phyloP scores from a whole-genome alignment of 2,113 vertebrate species.

The Microcebus murinus region DNA sequence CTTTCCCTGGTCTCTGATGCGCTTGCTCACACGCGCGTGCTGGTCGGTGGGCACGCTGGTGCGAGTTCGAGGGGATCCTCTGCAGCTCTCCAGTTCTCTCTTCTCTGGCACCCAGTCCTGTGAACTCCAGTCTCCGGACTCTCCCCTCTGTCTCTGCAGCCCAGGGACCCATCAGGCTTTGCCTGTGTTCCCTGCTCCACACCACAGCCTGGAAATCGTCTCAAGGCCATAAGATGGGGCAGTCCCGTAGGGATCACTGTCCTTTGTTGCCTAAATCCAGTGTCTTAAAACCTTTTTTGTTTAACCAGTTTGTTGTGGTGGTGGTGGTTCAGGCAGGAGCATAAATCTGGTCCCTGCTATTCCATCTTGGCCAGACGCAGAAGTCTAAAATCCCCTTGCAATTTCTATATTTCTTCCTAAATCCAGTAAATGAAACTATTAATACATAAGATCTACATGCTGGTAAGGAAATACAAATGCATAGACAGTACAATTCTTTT shows the following conservation, averaged over 20 bases:
- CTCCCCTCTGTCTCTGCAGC: neutral
- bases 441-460: neutral
- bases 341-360: neutral
- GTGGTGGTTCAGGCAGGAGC: neutral
- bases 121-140: neutral
- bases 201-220: neutral
- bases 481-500: neutral
- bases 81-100: neutral
- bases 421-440: neutral
- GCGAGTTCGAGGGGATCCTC: neutral
- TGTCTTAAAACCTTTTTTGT: neutral
- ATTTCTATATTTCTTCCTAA: neutral
- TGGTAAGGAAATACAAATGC: neutral
- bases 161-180: neutral
- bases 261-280: neutral
- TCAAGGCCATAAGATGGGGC: neutral
- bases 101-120: neutral
- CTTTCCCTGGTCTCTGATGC: neutral
- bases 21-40: accelerated
- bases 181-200: neutral
- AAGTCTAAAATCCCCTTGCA: neutral
- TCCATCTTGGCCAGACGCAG: neutral
- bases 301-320: neutral
- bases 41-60: neutral
- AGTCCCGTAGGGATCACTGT: neutral